Conservation (phyloP, 2,888 invertebrate species). For the Diarsia rubi region DNA sequence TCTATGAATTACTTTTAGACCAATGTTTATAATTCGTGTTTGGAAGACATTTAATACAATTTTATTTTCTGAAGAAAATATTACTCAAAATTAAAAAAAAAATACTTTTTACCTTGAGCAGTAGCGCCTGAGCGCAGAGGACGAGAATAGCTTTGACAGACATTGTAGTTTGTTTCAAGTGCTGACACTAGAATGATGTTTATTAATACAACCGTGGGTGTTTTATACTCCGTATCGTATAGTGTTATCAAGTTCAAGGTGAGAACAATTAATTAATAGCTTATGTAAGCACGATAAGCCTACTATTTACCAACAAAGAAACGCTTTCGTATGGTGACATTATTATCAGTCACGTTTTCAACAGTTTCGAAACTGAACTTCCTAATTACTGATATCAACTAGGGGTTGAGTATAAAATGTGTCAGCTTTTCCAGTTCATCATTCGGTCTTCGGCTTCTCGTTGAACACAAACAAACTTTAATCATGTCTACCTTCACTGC, state of each 20-base stretch:
- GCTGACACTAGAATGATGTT: slow-evolving; percentile 37
- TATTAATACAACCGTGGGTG: not conserved
- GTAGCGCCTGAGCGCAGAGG: slow-evolving; percentile 55
- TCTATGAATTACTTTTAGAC: not conserved
- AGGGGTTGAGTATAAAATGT: not conserved
- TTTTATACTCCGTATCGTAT: slow-evolving; percentile 17
- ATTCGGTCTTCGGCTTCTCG: not conserved
- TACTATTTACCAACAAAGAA: not conserved
- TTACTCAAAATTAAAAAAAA: not conserved
- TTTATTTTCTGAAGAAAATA: too few species aligned
- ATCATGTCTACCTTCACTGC: slow-evolving; percentile 51
- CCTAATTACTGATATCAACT: not conserved
- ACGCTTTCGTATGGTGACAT: not conserved
- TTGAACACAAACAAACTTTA: slow-evolving; percentile 11
- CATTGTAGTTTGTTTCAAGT: slow-evolving; percentile 63
- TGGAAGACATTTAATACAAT: not conserved
- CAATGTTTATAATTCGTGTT: not conserved
- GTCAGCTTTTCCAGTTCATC: not conserved
- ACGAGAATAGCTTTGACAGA: slow-evolving; percentile 67
- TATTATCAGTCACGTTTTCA: not conserved
- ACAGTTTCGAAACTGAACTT: not conserved
- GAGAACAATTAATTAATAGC: not conserved
- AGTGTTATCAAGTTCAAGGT: not conserved
- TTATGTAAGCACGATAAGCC: not conserved
- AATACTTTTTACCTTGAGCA: slow-evolving; percentile 29